These are phyloP conservation scores for Himalopsyche kuldschensis DNA, from an alignment of 2,888 invertebrate species.

Conservation along the genomic window DNA sequence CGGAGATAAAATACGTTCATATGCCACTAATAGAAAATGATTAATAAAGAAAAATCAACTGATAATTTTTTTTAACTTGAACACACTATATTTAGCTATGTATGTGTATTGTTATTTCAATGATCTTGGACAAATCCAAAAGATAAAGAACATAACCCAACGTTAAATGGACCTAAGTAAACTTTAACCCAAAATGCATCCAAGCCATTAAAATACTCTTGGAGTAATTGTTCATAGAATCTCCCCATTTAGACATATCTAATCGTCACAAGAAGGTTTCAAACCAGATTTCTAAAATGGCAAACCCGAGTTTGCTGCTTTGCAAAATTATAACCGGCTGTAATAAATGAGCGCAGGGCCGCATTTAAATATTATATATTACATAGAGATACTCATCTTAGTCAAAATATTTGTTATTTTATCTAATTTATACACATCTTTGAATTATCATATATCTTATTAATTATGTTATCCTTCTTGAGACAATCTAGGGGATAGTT, in stretches of 20 bases:
- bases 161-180: constrained; percentile 1
- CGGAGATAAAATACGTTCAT: too few species aligned
- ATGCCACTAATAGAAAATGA: too few species aligned
- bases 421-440: too few species aligned
- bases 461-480: too few species aligned
- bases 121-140: background rate
- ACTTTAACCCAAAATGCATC: constrained; percentile 6
- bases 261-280: background rate
- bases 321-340: background rate
- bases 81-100: too few species aligned
- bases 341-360: background rate
- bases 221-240: background rate
- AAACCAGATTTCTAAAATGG: background rate
- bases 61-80: too few species aligned
- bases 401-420: too few species aligned
- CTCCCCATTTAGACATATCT: background rate
- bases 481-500: too few species aligned
- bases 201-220: background rate
- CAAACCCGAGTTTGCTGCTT: background rate
- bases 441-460: too few species aligned
- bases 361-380: background rate
- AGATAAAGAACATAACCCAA: background rate
- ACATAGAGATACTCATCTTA: too few species aligned
- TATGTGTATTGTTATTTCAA: too few species aligned
- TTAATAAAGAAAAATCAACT: too few species aligned